Percentiles rank a stretch among this genome's conserved stretches.
Conservation (phyloP, 2,113 vertebrate species). For the Calonectris borealis region DNA sequence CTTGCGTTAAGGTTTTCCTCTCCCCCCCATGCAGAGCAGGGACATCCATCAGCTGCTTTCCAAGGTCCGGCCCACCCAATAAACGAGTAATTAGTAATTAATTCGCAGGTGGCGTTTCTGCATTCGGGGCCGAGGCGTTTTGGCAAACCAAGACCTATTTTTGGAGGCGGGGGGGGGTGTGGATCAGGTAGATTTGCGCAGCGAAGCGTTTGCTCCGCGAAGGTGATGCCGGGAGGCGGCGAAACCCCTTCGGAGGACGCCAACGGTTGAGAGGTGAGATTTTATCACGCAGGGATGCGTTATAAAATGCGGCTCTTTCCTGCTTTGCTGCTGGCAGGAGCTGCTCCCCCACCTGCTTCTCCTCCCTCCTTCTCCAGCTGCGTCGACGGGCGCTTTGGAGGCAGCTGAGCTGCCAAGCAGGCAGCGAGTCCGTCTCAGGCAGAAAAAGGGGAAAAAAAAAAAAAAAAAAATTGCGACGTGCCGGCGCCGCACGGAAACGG, state of each 20-base stretch:
- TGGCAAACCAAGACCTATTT: not conserved
- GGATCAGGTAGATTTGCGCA: not conserved
- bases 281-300: no score
- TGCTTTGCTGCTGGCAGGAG: not conserved
- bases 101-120: not conserved
- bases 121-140: not conserved
- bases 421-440: not conserved
- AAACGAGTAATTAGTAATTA: not conserved
- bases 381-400: not conserved
- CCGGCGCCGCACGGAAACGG: accelerated
- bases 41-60: not conserved
- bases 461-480: not conserved
- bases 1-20: not conserved
- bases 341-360: not conserved
- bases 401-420: not conserved
- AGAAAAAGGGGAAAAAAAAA: not conserved
- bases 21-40: not conserved
- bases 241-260: not conserved
- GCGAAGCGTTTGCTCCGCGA: not conserved
- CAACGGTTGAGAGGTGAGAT: no score
- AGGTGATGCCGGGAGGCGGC: not conserved
- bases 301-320: not conserved
- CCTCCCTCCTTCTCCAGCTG: not conserved
- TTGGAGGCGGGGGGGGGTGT: accelerated
- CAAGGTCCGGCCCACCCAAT: not conserved